Evolutionary conservation across 1,140 invertebrate species (phyloP), one percentile per base, ranked within the genome.

Genomic region (Ladona fulva): DNA sequence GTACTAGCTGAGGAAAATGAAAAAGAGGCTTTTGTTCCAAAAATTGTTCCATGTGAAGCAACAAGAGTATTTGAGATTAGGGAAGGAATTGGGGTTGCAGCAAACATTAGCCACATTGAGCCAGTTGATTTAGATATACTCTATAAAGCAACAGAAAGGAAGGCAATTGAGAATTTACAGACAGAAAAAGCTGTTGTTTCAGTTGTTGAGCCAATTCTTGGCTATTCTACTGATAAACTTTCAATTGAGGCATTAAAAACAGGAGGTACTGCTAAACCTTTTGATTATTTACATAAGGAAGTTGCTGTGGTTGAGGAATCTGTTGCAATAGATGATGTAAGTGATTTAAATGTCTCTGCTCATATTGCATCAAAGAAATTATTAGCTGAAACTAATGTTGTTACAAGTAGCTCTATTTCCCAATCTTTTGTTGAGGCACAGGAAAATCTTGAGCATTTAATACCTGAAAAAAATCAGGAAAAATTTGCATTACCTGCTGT

Each of bases 361-460:
- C 80, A 83, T 78, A 78, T 77, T 0, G 22, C 78, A 0, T 42
- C 24, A 16, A 80, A 83, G 76, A 79, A 82, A 78, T 77, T 77
- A 24, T 42, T 76, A 5, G 81, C 81, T 59, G 76, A 80, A 25
- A 82, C 81, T 78, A 82, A 80, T 76, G 29, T 78, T n/a, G 75
- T 79, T 24, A 76, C 78, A 19, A 74, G 77, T 52, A 80, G 79
- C 77, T 75, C 81, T 59, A 75, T 80, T 7, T 78, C 78, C 44
- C 73, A 77, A 24, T 66, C 80, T 76, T 77, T 80, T 29, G 79
- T 81, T 76, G 77, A 79, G 73, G 42, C 78, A 0, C 44, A 80
- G 29, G 66, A 76, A 24, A 75, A 74, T 37, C 77, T 78, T 24
- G 79, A 79, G 73, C 78, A 76, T 24, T 66, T 73, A 59, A 75